phyloP scores from a whole-genome alignment of 2,113 vertebrate species.

The Gallinago undulata region DNA sequence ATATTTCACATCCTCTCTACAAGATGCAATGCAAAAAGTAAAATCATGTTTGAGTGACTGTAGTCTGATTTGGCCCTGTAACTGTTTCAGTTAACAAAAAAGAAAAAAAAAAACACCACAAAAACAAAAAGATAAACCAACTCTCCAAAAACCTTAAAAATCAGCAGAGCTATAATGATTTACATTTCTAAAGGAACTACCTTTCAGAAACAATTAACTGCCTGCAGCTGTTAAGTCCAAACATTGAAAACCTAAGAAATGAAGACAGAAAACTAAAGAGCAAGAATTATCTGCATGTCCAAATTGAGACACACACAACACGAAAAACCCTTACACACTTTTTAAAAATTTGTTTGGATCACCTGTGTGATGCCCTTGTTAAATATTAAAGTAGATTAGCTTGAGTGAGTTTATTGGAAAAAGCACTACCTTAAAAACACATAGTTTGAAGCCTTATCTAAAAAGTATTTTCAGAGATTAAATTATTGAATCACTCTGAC shows the following conservation, averaged over 20 bases:
- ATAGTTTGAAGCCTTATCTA: background rate
- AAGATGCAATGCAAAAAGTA: background rate
- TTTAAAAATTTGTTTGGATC: background rate
- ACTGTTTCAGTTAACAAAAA: background rate
- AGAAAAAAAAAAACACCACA: background rate
- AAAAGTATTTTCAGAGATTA: constrained; percentile 7
- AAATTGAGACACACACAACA: background rate
- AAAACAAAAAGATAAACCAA: background rate
- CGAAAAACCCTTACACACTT: background rate
- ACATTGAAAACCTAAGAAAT: background rate
- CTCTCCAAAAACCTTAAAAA: background rate
- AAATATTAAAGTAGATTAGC: constrained; percentile 19
- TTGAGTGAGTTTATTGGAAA: background rate
- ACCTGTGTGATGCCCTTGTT: background rate
- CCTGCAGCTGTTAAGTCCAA: background rate
- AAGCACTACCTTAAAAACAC: background rate
- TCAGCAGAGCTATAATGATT: constrained; percentile 7
- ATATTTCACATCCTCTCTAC: background rate
- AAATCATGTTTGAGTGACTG: background rate
- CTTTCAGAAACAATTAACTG: background rate
- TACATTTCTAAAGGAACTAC: background rate
- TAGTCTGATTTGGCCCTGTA: background rate
- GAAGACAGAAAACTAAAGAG: background rate
- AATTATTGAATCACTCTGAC: background rate
- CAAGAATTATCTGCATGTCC: background rate